A percentile compares a stretch with the other conserved stretches of the same genome.
Conservation (phyloP, 2,113 vertebrate species). For the Chaenogobius annularis region DNA sequence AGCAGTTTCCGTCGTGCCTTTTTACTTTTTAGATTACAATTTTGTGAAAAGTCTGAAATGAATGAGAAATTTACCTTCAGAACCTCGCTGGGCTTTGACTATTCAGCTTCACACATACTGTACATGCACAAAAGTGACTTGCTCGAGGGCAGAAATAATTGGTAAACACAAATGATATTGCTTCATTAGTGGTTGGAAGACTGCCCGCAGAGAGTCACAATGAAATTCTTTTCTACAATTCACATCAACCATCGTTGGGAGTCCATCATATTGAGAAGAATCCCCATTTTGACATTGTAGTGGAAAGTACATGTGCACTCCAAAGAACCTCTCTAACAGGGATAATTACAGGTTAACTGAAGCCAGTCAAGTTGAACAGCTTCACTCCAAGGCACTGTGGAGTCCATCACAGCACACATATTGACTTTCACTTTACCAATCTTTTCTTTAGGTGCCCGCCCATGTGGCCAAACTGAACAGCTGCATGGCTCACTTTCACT, state of each 20-base stretch:
- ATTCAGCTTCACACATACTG: too few species aligned
- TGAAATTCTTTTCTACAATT: not conserved
- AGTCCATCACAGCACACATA: constrained; percentile 17
- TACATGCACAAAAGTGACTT: not conserved
- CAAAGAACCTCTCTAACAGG: not conserved
- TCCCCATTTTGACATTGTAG: not conserved
- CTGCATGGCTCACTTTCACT: constrained; percentile 27
- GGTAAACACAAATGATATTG: not conserved
- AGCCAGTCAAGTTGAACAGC: not conserved
- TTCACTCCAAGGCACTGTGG: not conserved
- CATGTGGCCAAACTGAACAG: constrained; percentile 66
- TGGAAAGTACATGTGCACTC: not conserved
- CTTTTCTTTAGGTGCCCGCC: constrained; percentile 44
- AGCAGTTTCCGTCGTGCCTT: too few species aligned
- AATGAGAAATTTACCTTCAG: too few species aligned
- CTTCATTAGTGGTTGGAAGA: not conserved
- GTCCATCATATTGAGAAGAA: not conserved
- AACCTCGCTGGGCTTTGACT: too few species aligned
- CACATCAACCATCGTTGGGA: not conserved
- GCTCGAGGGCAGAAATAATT: not conserved
- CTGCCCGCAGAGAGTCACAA: not conserved
- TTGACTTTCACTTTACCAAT: constrained; percentile 43
- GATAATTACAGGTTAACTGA: constrained; percentile 7
- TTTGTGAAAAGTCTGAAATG: too few species aligned
- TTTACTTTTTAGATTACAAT: too few species aligned